Base-by-base conservation (phyloP, 2,797 vertebrate species). In the Myripristis murdjan region DNA sequence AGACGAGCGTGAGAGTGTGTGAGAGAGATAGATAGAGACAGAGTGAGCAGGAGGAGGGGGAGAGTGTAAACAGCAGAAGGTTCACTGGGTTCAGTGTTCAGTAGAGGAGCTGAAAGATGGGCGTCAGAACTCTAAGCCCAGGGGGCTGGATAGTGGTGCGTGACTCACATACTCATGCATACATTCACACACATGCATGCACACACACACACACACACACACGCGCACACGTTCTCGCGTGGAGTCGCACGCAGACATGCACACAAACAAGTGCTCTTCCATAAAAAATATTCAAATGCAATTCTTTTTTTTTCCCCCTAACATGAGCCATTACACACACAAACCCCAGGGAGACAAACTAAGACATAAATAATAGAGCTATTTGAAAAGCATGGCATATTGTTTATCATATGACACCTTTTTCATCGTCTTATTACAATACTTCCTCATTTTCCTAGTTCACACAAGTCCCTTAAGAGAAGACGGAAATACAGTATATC, bases 111-210 rank as follows among this genome's bases (percentile, higher is more conserved):
- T 89, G 84, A 90, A 84, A 91, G 91, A 92, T 85, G 91, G 91
- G 85, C 90, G 83, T 90, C 89, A 90, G 89, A 91, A 89, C 82
- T 87, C 26, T 12, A 86, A 82, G 87, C 91, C 89, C 80, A 75
- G 66, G 86, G 74, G 89, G 79, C 64, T 87, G 90, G 85, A 91
- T 83, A 90, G 90, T 89, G 87, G 83, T 88, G 88, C 79, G 85
- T 93, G 92, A 93, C 88, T 93, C 91, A 92, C 87, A 88, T 87
- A 83, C 81, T 90, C 88, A 89, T 86, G 72, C 86, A 91, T 90
- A 87, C 82, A 90, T 90, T 90, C 85, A 84, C 84, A 28, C 44
- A 51, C 35, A 35, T 14, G 16, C 57, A 33, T n/a, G n/a, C 23
- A 22, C 16, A 55, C 44, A 35, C 20, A 47, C 15, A 54, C 18